phyloP scores from a whole-genome alignment of 1,140 invertebrate genomes.

The Conus betulinus region DNA sequence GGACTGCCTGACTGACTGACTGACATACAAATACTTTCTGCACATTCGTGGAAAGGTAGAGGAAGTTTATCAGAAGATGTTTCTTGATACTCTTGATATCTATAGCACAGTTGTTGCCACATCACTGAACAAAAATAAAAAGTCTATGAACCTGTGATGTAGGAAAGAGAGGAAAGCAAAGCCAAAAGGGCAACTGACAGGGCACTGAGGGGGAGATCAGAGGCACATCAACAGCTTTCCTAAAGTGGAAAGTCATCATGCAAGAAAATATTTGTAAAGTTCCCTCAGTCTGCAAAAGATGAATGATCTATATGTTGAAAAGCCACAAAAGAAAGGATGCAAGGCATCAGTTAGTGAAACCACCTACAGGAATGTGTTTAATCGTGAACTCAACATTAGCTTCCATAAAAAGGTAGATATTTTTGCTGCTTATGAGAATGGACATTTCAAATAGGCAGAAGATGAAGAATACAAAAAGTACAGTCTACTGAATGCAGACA shows the following conservation, averaged over 20 bases:
- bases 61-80: background rate
- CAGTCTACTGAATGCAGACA: background rate
- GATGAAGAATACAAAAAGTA: background rate
- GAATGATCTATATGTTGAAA: background rate
- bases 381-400: background rate
- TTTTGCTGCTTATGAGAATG: background rate
- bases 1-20: no score
- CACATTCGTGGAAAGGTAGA: background rate
- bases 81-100: no score
- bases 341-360: background rate
- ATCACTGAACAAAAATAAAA: no score
- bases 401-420: background rate
- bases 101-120: no score
- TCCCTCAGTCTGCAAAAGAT: background rate
- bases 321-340: background rate
- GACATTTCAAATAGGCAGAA: background rate
- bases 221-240: background rate
- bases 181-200: no score
- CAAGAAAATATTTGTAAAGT: background rate
- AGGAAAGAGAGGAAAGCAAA: background rate
- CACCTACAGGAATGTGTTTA: slow-evolving; percentile 1
- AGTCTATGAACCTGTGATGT: no score
- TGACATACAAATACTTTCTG: no score
- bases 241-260: no score
- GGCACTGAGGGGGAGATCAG: background rate